Evolutionary conservation across 2,888 invertebrate genomes (phyloP).

Genomic region (Drosophila mimetica): DNA sequence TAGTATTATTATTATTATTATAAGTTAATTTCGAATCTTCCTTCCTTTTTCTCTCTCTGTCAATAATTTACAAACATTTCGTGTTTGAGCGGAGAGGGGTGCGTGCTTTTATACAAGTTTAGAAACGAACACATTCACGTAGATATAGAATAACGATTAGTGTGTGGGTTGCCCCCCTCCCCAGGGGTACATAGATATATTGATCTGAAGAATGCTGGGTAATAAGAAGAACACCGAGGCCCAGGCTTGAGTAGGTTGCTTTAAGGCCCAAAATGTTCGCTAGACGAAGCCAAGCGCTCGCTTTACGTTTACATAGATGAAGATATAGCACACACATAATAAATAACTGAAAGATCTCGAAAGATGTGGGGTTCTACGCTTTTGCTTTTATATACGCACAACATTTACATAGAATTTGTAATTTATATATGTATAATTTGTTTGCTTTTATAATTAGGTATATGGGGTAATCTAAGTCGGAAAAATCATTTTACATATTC

Average conservation of each 20-base stretch:
- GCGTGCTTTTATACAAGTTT: slow-evolving; percentile 48
- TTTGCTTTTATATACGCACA: slow-evolving; percentile 37
- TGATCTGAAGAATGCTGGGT: slow-evolving; percentile 41
- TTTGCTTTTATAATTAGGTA: slow-evolving; percentile 32
- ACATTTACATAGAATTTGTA: slow-evolving; percentile 38
- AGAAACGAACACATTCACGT: slow-evolving; percentile 52
- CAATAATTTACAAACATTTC: slow-evolving; percentile 45
- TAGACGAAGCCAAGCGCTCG: slow-evolving; percentile 37
- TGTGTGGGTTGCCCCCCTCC: slow-evolving; percentile 22
- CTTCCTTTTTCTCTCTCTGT: slow-evolving; percentile 4
- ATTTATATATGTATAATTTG: slow-evolving; percentile 33
- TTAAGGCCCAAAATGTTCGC: slow-evolving; percentile 35
- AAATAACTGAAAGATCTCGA: slow-evolving; percentile 34
- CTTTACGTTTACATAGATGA: slow-evolving; percentile 11
- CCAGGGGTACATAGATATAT: slow-evolving; percentile 29
- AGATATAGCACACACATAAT: slow-evolving; percentile 40
- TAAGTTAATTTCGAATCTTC: slow-evolving; percentile 26
- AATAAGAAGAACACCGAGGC: slow-evolving; percentile 27
- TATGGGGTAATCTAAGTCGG: slow-evolving; percentile 30
- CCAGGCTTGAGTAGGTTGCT: slow-evolving; percentile 33
- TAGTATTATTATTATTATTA: slow-evolving; percentile 15
- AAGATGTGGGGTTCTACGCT: slow-evolving; percentile 28
- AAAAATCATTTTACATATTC: slow-evolving; percentile 38
- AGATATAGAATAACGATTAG: slow-evolving; percentile 29
- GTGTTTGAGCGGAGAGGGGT: slow-evolving; percentile 30